Percentiles rank a stretch among this genome's conserved stretches.
Evolutionary conservation across 2,113 vertebrate species (phyloP).

Genomic region (human (Homo sapiens)): DNA sequence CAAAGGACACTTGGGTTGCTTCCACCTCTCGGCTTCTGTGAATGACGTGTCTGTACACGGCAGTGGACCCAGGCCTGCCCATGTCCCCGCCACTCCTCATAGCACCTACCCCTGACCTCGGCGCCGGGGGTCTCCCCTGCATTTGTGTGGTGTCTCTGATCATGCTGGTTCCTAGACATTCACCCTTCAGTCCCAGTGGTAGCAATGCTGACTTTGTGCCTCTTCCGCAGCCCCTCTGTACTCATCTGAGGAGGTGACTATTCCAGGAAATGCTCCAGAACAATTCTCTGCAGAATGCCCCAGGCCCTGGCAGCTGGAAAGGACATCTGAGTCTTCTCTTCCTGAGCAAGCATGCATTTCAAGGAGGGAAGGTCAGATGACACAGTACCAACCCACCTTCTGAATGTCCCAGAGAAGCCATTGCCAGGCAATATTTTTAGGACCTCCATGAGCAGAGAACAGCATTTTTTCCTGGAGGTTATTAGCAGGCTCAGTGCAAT

Average conservation of each 20-base stretch:
- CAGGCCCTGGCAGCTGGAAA: background rate
- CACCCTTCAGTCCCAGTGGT: background rate
- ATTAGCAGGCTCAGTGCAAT: background rate
- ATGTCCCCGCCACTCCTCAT: too few relatives aligned
- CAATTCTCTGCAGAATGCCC: background rate
- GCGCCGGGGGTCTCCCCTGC: fast-evolving
- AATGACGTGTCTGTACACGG: background rate
- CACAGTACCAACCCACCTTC: too few relatives aligned
- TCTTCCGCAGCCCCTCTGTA: background rate
- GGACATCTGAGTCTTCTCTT: background rate
- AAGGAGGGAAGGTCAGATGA: background rate
- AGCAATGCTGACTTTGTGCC: background rate
- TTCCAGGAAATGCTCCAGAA: background rate
- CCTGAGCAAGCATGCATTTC: background rate
- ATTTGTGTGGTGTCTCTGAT: background rate
- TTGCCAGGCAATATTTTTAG: background rate
- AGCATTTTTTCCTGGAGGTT: background rate
- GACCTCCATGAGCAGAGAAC: background rate
- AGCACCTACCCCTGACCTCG: fast-evolving
- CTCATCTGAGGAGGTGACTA: background rate
- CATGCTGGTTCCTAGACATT: too few relatives aligned
- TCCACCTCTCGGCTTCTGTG: background rate
- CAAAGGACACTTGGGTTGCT: too few relatives aligned
- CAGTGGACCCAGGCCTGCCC: fast-evolving
- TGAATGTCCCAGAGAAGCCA: background rate